A percentile compares a stretch with the other conserved stretches of the same genome.
These are phyloP conservation scores for Hoplodrina ambigua DNA, from an alignment of 2,888 invertebrate genomes.

Conservation along the genomic window DNA sequence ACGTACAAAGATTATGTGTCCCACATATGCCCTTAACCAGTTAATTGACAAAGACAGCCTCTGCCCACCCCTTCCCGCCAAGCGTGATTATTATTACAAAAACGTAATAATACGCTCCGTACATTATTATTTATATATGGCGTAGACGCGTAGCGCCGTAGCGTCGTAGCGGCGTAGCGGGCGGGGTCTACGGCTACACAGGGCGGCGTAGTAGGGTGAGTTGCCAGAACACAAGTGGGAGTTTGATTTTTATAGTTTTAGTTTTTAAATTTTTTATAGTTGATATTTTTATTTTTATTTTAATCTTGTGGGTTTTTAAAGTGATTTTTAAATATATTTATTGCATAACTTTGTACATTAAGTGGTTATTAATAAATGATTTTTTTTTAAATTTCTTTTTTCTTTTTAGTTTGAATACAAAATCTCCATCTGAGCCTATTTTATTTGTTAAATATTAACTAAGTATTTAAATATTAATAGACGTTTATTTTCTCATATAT, in stretches of 20 bases:
- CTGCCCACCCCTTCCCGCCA: slow-evolving; percentile 55
- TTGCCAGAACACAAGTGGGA: slow-evolving; percentile 57
- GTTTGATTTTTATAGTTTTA: slow-evolving; percentile 20
- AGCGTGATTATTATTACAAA: slow-evolving; percentile 49
- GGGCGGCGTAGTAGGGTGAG: slow-evolving; percentile 79
- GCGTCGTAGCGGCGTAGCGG: slow-evolving; percentile 68
- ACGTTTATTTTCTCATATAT: not conserved
- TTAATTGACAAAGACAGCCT: slow-evolving; percentile 45
- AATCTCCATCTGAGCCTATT: too few relatives aligned
- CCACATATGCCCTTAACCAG: not conserved
- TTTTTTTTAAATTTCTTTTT: too few relatives aligned
- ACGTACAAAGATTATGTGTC: not conserved
- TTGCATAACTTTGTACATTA: too few relatives aligned
- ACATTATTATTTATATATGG: slow-evolving; percentile 42
- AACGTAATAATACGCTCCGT: slow-evolving; percentile 50
- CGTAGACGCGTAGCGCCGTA: slow-evolving; percentile 50
- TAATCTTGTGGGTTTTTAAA: too few relatives aligned
- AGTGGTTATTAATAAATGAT: too few relatives aligned
- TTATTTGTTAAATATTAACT: too few relatives aligned
- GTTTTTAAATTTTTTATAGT: not conserved
- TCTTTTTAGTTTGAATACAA: too few relatives aligned
- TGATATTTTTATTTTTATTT: not conserved
- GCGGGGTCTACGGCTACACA: slow-evolving; percentile 84
- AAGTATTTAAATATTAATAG: too few relatives aligned
- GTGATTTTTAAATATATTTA: too few relatives aligned